phyloP scores from a whole-genome alignment of 2,888 invertebrate genomes.

The Sesamia inferens region DNA sequence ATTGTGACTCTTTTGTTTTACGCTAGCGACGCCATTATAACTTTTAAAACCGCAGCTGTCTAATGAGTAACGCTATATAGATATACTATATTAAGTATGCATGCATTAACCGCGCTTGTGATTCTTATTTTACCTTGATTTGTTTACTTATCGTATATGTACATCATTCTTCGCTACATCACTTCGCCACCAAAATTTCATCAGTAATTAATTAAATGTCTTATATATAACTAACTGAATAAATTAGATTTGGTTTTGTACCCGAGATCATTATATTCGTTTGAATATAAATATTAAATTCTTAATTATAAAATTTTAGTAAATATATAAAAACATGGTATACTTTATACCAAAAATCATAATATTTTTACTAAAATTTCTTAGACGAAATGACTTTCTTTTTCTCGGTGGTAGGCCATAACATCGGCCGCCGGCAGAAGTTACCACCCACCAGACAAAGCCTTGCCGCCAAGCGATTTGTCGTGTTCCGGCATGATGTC shows the following conservation, averaged over 20 bases:
- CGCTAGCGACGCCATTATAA: constrained; percentile 80
- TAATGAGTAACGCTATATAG: constrained; percentile 80
- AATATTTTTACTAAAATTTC: too few species aligned
- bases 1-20: constrained; percentile 84
- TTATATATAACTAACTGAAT: constrained; percentile 9
- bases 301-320: too few species aligned
- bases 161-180: not conserved
- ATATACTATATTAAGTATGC: constrained; percentile 66
- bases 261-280: not conserved
- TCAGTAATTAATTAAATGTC: not conserved
- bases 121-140: constrained; percentile 16
- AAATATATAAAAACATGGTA: too few species aligned
- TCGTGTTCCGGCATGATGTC: too few species aligned
- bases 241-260: not conserved
- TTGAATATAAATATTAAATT: not conserved
- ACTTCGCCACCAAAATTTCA: not conserved
- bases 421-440: too few species aligned
- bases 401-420: too few species aligned
- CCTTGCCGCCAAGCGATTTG: too few species aligned
- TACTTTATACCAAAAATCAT: too few species aligned
- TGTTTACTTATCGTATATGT: constrained; percentile 12
- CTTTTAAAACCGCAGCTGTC: constrained; percentile 79
- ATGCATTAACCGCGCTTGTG: constrained; percentile 30
- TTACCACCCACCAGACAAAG: too few species aligned
- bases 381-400: too few species aligned